A percentile compares a stretch with the other conserved stretches of the same genome.
Conservation (phyloP, 2,113 vertebrate genomes). For the Vulpes lagopus region DNA sequence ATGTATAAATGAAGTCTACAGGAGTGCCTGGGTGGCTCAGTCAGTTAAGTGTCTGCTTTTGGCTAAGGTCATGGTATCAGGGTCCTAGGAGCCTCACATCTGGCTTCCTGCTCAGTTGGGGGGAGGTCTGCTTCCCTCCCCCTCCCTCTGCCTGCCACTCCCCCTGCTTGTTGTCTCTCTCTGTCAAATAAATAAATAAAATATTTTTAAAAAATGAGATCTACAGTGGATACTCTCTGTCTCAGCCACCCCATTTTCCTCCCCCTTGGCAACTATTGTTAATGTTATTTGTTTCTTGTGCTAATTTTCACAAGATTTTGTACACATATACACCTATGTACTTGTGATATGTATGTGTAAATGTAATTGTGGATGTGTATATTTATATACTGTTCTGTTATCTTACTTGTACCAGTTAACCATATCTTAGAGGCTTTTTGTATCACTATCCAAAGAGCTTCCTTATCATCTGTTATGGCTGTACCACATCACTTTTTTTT, state of each 20-base stretch:
- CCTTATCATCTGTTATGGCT: background rate
- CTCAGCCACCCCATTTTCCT: background rate
- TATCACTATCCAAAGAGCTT: background rate
- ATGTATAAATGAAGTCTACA: no score
- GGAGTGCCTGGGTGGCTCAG: no score
- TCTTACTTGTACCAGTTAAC: background rate
- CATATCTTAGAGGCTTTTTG: background rate
- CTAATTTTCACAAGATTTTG: background rate
- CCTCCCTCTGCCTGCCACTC: no score
- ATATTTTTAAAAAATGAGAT: background rate
- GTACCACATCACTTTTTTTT: background rate
- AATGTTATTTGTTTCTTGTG: background rate
- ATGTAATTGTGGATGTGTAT: background rate
- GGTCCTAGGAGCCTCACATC: no score
- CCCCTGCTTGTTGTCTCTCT: no score
- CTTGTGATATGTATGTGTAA: background rate
- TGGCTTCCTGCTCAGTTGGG: no score
- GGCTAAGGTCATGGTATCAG: no score
- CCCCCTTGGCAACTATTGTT: background rate
- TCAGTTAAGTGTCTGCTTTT: no score
- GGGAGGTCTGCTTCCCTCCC: no score
- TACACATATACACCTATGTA: background rate
- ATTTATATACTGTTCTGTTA: background rate
- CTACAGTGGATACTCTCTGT: background rate
- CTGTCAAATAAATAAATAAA: no score